Base-by-base conservation (phyloP, 2,113 vertebrate species). In the Aleadryas rufinucha region DNA sequence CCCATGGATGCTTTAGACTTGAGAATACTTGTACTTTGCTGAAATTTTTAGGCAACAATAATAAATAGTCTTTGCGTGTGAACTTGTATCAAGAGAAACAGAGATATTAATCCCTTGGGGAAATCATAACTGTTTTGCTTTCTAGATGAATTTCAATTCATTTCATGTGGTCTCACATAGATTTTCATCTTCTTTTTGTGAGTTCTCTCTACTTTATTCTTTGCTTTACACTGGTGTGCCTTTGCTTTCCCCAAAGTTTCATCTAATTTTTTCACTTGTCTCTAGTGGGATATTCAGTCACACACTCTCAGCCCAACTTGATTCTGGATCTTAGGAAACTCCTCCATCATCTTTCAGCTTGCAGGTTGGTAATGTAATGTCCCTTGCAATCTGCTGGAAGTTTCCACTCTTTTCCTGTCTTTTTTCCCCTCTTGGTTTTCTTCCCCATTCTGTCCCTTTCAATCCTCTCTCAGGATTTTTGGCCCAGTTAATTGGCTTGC, bases 61-160 rank as follows among this genome's bases (percentile, higher is more conserved):
- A 97, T 95, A 97, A 96, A 96, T 93, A 95, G 42, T 81, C 82
- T 83, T 93, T 84, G 82, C 49, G 56, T 97, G 93, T 95, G 93
- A 96, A 94, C 93, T 96, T 92, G 52, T 44, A 91, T 92, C 72
- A 95, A 93, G 77, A 92, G 77, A 84, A 94, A 91, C 31, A 89
- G 50, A 78, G 37, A 64, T 84, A 84, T 70, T 93, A 93, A 95
- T 94, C 80, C 65, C 86, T 95, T 94, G 80, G 74, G 84, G 89
- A 80, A 96, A 33, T 83, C n/a, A 70, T 90, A 91, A 89, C 39
- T 50, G 49, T 76, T 91, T 88, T 80, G 31, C 75, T 86, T 94
- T 87, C 70, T 82, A 82, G 87, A 84, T 87, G 84, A 94, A 76
- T 91, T 82, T 89, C 2, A 53, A 12, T 87, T 91, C 64, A 91